Conservation (phyloP, 2,797 vertebrate genomes). For the Anguilla pacifica region DNA sequence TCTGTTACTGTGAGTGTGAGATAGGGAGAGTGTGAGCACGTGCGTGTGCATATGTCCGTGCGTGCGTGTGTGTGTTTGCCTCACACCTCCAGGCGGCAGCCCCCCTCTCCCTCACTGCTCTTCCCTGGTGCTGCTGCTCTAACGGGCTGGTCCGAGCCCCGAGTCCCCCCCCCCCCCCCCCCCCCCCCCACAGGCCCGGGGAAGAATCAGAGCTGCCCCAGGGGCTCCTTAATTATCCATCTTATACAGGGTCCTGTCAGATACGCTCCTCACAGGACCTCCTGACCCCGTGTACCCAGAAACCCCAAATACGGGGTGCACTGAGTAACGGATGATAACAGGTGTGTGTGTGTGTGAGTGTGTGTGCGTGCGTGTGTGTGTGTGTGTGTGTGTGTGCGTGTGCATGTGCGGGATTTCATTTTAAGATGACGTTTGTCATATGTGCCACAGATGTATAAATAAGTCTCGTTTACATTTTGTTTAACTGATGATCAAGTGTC, state of each 20-base stretch:
- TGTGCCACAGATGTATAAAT: not conserved
- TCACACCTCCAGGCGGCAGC: not conserved
- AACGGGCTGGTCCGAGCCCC: not conserved
- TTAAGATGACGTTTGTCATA: not conserved
- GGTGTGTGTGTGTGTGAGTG: not conserved
- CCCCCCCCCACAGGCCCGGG: no score
- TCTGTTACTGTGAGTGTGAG: not conserved
- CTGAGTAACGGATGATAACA: not conserved
- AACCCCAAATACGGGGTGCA: not conserved
- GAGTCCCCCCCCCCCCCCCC: no score
- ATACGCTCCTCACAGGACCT: not conserved
- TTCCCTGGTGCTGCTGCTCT: not conserved
- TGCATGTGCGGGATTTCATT: not conserved
- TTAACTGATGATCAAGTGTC: not conserved
- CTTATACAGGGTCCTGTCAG: not conserved
- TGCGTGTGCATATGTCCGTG: no score
- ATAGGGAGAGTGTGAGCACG: not conserved
- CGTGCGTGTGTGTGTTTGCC: not conserved
- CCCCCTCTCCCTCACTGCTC: not conserved
- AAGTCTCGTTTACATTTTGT: not conserved
- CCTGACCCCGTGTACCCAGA: not conserved
- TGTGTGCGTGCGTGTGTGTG: no score
- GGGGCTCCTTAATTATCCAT: constrained; percentile 6
- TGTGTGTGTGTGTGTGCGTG: not conserved
- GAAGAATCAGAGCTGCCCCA: constrained; percentile 1